A percentile compares a stretch with the other conserved stretches of the same genome.
Evolutionary conservation across 2,888 invertebrate species (phyloP).

Genomic region (Andrena hattorfiana): DNA sequence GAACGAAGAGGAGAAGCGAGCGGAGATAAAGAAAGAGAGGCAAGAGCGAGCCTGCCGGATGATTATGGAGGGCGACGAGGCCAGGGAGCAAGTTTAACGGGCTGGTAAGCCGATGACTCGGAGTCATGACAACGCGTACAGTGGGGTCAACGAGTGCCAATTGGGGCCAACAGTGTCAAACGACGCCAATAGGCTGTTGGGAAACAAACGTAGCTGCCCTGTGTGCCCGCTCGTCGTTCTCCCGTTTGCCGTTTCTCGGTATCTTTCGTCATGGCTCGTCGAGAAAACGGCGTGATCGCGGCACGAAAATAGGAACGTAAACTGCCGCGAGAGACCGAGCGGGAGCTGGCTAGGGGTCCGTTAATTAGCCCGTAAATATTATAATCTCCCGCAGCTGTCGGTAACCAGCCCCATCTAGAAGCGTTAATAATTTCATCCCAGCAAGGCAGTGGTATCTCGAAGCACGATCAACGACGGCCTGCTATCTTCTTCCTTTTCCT

Average conservation of each 20-base stretch:
- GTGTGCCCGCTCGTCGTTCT: constrained; percentile 22
- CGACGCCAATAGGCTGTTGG: constrained; percentile 83
- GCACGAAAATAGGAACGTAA: constrained; percentile 17
- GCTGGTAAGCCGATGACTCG: constrained; percentile 83
- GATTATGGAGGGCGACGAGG: constrained; percentile 78
- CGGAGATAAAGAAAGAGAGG: constrained; percentile 2
- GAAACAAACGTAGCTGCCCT: constrained; percentile 79
- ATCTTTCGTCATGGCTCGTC: constrained; percentile 3
- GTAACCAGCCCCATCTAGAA: neutral
- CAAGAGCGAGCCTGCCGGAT: constrained; percentile 61
- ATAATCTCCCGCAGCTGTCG: constrained; percentile 24
- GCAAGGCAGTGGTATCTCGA: neutral
- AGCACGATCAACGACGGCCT: neutral
- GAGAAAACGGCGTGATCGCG: constrained; percentile 21
- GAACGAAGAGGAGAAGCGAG: neutral
- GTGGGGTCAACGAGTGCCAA: constrained; percentile 83
- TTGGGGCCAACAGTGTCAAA: constrained; percentile 84
- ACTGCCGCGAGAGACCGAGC: neutral
- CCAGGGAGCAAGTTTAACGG: constrained; percentile 82
- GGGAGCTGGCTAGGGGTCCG: neutral
- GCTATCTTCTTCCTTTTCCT: neutral
- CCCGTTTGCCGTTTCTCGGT: constrained; percentile 8
- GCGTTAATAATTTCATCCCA: constrained; percentile 7
- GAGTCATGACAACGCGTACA: constrained; percentile 83
- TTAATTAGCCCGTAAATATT: constrained; percentile 1